phyloP scores from a whole-genome alignment of 2,888 invertebrate species.

The Chrysodeixis includens region DNA sequence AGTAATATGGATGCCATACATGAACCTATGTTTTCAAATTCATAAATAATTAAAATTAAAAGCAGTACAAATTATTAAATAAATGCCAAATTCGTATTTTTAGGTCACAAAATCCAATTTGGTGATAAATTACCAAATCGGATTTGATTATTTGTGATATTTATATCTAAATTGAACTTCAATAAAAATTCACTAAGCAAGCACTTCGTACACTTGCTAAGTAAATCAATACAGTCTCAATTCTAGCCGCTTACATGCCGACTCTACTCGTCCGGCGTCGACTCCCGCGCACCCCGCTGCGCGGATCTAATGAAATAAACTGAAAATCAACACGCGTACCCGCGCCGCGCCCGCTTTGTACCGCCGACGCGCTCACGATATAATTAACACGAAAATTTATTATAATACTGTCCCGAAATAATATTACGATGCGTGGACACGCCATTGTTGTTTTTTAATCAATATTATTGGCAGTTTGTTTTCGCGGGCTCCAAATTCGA shows the following conservation, averaged over 20 bases:
- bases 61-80: too few relatives aligned
- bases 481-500: slow-evolving; percentile 50
- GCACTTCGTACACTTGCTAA: too few relatives aligned
- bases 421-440: slow-evolving; percentile 73
- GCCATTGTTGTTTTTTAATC: slow-evolving; percentile 72
- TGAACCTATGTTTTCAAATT: too few relatives aligned
- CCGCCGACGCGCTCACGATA: slow-evolving; percentile 76
- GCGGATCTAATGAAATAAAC: slow-evolving; percentile 89
- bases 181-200: too few relatives aligned
- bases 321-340: slow-evolving; percentile 88
- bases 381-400: slow-evolving; percentile 87
- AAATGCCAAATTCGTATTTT: too few relatives aligned
- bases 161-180: too few relatives aligned
- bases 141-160: too few relatives aligned
- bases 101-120: too few relatives aligned
- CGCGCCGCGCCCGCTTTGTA: slow-evolving; percentile 67
- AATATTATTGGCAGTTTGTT: slow-evolving; percentile 58
- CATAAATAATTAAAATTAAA: too few relatives aligned
- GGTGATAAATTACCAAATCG: too few relatives aligned
- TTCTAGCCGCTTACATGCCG: slow-evolving; percentile 49
- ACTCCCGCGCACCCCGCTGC: slow-evolving; percentile 83
- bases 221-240: background rate
- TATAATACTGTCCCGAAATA: slow-evolving; percentile 71
- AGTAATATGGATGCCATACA: too few relatives aligned
- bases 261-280: slow-evolving; percentile 69